These are phyloP conservation scores for Fukomys damarensis DNA, from an alignment of 2,113 vertebrate genomes.

Conservation along the genomic window DNA sequence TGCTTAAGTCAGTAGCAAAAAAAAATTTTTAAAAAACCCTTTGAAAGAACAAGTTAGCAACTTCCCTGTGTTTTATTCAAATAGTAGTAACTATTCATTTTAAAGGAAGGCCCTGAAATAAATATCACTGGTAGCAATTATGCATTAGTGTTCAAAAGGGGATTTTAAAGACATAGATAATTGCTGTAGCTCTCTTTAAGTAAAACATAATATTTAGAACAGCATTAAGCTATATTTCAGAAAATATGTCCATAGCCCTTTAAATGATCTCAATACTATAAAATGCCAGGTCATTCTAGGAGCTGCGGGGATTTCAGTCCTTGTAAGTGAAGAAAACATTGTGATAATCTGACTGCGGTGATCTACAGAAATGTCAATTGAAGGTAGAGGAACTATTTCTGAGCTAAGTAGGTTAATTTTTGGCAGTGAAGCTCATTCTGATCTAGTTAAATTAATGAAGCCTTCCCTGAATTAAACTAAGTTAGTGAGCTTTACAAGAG, in stretches of 20 bases:
- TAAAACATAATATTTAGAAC: constrained; percentile 5
- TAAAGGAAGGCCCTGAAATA: neutral
- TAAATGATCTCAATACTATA: neutral
- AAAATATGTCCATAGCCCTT: constrained; percentile 9
- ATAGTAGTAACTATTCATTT: neutral
- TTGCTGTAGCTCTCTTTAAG: neutral
- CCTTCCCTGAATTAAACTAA: constrained; percentile 51
- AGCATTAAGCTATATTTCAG: neutral
- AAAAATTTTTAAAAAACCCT: neutral
- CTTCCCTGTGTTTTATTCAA: constrained; percentile 1
- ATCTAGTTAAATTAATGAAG: constrained; percentile 66
- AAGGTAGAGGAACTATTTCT: constrained; percentile 27
- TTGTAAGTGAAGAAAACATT: neutral
- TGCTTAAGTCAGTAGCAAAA: constrained; percentile 14
- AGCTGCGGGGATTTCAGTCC: neutral
- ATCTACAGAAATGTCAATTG: neutral
- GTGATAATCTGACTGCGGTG: neutral
- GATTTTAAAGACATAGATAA: neutral
- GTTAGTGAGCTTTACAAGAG: constrained; percentile 30
- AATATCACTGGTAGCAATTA: neutral
- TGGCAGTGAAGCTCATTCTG: constrained; percentile 33
- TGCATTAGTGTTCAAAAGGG: neutral
- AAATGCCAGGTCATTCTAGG: neutral
- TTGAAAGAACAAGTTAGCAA: constrained; percentile 33
- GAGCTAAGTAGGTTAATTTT: constrained; percentile 62